Evolutionary conservation across 2,888 invertebrate genomes (phyloP), one percentile per base, ranked within the genome.

Genomic region (Bellardia pandia): DNA sequence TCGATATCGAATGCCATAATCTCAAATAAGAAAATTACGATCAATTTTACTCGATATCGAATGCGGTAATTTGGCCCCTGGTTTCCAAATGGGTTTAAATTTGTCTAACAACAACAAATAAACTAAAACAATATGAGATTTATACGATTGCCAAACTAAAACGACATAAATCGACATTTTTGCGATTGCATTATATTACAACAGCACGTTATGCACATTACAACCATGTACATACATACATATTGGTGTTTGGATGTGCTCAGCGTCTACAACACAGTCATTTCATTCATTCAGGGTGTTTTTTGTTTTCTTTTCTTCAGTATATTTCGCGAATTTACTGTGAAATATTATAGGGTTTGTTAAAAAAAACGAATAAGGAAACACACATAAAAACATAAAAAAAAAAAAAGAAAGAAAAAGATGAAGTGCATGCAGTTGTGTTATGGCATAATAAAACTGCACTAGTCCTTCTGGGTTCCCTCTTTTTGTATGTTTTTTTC

Each of bases 321-420:
- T 60, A 69, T 56, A 74, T 86, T 86, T 68, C 80, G 84, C 84
- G 84, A 81, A 81, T 86, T 86, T 77, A 81, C 84, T 86, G 80
- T 84, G 72, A 83, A 84, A 84, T 80, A 84, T 86, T 80, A 64
- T 56, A 76, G 76, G 62, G 77, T 4, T 33, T 33, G 33, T 62
- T 76, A 71, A 75, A 42, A 62, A 79, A 62, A 58, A 33, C 48
- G 13, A 23, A 5, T 42, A 69, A 62, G 71, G n/a, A 74, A 84
- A 69, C 11, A 79, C 51, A 79, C 8, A 42, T 23, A 45, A 11
- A 45, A 45, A 42, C n/a, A 56, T 0, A 4, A n/a, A 48, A 8
- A 64, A n/a, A 33, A 33, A 33, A 33, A 3, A 33, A 2, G 5
- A 33, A 33, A 33, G 5, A 33, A 56, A 48, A 68, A 16, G 58